Evolutionary conservation across 2,888 invertebrate genomes (phyloP).

Genomic region (Ophion ellenae): DNA sequence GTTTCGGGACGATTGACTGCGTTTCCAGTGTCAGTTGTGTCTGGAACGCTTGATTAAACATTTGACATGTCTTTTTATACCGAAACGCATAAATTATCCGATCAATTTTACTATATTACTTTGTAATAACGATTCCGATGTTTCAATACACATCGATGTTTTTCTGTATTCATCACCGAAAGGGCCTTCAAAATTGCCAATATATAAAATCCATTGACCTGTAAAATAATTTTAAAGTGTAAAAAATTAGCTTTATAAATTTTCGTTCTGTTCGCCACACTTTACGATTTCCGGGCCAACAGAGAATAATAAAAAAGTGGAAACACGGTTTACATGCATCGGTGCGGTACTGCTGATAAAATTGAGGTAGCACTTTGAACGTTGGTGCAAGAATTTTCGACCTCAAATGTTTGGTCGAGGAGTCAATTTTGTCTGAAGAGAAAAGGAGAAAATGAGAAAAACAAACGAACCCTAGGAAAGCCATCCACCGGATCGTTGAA

Average conservation of each 20-base stretch:
- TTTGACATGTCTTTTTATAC: no score
- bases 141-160: not conserved
- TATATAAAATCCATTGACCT: not conserved
- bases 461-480: slow-evolving; percentile 35
- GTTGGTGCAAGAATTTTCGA: slow-evolving; percentile 44
- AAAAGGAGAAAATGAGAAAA: slow-evolving; percentile 8
- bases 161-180: not conserved
- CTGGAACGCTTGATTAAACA: no score
- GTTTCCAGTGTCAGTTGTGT: no score
- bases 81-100: not conserved
- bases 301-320: slow-evolving; percentile 1
- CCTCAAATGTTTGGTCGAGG: slow-evolving; percentile 22
- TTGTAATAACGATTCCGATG: not conserved
- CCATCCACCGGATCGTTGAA: slow-evolving; percentile 19
- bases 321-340: slow-evolving; percentile 20
- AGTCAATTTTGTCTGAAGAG: slow-evolving; percentile 25
- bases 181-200: not conserved
- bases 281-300: not conserved
- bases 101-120: not conserved
- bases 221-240: not conserved
- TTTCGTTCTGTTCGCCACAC: not conserved
- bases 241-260: not conserved
- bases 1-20: no score
- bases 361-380: slow-evolving; percentile 33
- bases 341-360: slow-evolving; percentile 32